A percentile compares a stretch with the other conserved stretches of the same genome.
Conservation (phyloP, 1,140 invertebrate genomes). For the Anoplolepis gracilipes region DNA sequence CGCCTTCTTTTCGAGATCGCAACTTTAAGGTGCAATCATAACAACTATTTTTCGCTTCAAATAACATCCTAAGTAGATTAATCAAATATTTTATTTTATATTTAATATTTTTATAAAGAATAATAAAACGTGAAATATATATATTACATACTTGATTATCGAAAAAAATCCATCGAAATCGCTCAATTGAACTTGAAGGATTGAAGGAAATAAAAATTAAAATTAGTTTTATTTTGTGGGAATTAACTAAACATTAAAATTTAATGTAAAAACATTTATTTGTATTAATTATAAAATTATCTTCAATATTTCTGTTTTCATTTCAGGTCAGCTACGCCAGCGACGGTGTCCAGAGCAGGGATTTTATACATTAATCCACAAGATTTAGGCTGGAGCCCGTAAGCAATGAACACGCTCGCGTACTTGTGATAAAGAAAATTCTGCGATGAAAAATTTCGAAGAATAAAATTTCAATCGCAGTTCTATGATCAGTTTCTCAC, state of each 20-base stretch:
- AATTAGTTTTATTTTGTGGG: neutral
- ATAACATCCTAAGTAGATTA: neutral
- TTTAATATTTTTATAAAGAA: neutral
- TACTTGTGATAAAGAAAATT: neutral
- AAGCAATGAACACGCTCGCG: conserved; percentile 82
- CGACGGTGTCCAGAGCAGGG: conserved; percentile 97
- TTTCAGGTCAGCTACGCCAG: conserved; percentile 95
- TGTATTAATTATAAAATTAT: neutral
- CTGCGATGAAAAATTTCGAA: neutral
- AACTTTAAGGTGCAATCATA: conserved; percentile 90
- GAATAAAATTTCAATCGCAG: neutral
- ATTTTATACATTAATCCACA: conserved; percentile 96
- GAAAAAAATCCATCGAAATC: neutral
- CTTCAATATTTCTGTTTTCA: conserved; percentile 14
- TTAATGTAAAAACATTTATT: neutral
- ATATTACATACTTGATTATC: neutral
- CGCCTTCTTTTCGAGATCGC: conserved; percentile 97
- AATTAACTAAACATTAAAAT: neutral
- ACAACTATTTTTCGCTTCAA: neutral
- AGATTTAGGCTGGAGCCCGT: conserved; percentile 99
- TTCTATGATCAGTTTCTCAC: neutral
- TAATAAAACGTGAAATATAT: neutral
- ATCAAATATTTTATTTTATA: neutral
- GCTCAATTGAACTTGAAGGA: neutral
- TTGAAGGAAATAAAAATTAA: neutral